phyloP scores from a whole-genome alignment of 2,888 invertebrate species.

The Apantesis nais region DNA sequence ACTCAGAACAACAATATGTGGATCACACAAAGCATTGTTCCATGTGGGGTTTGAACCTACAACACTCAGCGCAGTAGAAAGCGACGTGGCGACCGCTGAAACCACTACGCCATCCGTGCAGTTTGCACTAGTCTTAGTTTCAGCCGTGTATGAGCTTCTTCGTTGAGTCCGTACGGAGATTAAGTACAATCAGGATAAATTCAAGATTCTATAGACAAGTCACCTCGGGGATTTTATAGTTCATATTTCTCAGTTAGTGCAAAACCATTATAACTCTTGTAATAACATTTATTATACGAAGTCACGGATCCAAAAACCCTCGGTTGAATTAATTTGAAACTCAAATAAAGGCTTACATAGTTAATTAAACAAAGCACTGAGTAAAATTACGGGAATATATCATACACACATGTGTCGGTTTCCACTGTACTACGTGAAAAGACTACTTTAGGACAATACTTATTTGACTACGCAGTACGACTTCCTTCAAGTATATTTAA shows the following conservation, averaged over 20 bases:
- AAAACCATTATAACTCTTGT: conserved; percentile 11
- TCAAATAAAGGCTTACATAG: conserved; percentile 44
- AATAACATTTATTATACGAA: conserved; percentile 25
- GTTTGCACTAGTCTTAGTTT: no score
- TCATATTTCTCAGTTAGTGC: conserved; percentile 5
- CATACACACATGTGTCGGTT: conserved; percentile 26
- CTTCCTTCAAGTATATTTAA: background rate
- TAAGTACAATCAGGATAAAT: background rate
- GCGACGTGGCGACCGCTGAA: no score
- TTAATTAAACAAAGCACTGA: conserved; percentile 42
- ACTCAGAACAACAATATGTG: no score
- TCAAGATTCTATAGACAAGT: background rate
- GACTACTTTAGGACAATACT: conserved; percentile 28
- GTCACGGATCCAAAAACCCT: conserved; percentile 24
- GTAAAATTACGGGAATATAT: conserved; percentile 22
- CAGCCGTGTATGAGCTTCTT: no score
- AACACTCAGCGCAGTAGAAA: no score
- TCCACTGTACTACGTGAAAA: conserved; percentile 20
- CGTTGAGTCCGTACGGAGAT: background rate
- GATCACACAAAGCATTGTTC: no score
- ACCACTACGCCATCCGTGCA: no score
- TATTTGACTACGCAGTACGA: conserved; percentile 26
- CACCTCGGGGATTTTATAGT: conserved; percentile 1
- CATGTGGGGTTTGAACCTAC: no score
- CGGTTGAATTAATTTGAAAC: conserved; percentile 42